These are phyloP conservation scores for Terrapene triunguis DNA, from an alignment of 2,113 vertebrate species.

Conservation along the genomic window DNA sequence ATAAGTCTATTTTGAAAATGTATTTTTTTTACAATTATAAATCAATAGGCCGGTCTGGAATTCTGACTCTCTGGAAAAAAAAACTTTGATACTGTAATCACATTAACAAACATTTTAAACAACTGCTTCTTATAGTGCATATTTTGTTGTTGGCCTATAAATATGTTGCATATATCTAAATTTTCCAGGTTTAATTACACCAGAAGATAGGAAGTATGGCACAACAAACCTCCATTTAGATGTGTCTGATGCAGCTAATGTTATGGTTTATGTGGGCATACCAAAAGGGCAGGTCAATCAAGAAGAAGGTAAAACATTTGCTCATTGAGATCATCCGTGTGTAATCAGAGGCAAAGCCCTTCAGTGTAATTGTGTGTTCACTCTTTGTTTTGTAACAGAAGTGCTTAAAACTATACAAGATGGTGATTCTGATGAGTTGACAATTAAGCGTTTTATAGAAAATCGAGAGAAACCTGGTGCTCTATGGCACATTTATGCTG, in stretches of 20 bases:
- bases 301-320: conserved; percentile 78
- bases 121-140: background rate
- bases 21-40: background rate
- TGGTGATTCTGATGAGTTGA: conserved; percentile 84
- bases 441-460: conserved; percentile 84
- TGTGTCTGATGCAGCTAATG: conserved; percentile 85
- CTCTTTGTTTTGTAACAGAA: conserved; percentile 64
- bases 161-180: background rate
- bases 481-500: conserved; percentile 87
- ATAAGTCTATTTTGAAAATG: background rate
- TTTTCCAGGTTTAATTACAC: conserved; percentile 81
- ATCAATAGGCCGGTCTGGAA: background rate
- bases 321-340: background rate
- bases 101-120: background rate
- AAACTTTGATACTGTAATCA: background rate
- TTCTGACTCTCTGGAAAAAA: background rate
- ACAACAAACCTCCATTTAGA: conserved; percentile 87
- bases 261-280: conserved; percentile 88
- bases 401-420: conserved; percentile 86
- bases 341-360: background rate
- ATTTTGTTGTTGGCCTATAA: background rate
- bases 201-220: conserved; percentile 84
- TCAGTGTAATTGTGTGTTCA: background rate
- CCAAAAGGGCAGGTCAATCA: conserved; percentile 83
- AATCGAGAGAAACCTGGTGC: conserved; percentile 84